Conservation (phyloP, 2,888 invertebrate genomes). For the Ceraclea dissimilis region DNA sequence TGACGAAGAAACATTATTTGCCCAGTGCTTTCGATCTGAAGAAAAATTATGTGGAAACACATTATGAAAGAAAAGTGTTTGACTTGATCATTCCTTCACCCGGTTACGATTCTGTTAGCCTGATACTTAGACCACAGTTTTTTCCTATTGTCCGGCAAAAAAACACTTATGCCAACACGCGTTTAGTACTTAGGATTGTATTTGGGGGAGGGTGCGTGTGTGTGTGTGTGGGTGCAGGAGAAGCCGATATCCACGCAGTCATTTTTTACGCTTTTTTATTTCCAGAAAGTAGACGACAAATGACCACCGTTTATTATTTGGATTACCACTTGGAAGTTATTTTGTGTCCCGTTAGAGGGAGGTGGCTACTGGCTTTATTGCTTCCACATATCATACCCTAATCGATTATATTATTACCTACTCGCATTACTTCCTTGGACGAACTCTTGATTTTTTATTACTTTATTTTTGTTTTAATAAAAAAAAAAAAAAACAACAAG, state of each 20-base stretch:
- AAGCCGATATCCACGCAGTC: slow-evolving; percentile 14
- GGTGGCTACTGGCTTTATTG: slow-evolving; percentile 22
- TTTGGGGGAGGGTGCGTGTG: neutral
- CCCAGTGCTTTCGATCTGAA: too few species aligned
- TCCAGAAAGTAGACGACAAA: slow-evolving; percentile 25
- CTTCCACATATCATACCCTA: slow-evolving; percentile 15
- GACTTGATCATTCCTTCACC: neutral
- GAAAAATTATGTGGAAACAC: neutral
- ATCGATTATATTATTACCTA: slow-evolving; percentile 10
- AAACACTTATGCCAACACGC: slow-evolving; percentile 24
- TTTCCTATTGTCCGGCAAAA: slow-evolving; percentile 23
- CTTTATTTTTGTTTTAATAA: neutral
- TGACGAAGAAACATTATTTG: neutral
- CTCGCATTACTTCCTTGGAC: neutral
- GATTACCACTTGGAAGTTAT: slow-evolving; percentile 26
- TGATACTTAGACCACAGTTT: slow-evolving; percentile 17
- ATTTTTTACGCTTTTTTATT: slow-evolving; percentile 25
- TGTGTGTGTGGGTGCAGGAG: neutral
- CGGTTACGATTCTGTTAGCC: slow-evolving; percentile 17
- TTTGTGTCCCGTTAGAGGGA: slow-evolving; percentile 19
- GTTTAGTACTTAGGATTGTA: neutral
- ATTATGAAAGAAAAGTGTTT: neutral
- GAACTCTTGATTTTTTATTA: neutral
- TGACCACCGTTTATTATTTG: slow-evolving; percentile 25
- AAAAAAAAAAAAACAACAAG: too few species aligned